Base-by-base conservation (phyloP, 2,113 vertebrate genomes). In the Malurus elegans region DNA sequence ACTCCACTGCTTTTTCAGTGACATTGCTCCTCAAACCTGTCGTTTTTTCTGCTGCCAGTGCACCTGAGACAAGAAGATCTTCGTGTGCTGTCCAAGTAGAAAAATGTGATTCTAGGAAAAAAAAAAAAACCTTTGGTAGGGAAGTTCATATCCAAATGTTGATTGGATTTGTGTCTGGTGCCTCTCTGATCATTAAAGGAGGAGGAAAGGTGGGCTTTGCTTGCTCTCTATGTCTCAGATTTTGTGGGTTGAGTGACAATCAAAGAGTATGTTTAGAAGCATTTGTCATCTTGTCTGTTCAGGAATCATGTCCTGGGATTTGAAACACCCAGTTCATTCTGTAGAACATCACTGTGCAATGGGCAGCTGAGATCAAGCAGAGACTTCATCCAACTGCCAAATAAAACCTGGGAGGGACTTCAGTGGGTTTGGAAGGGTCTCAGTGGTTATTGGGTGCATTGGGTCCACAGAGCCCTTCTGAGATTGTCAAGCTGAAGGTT, bases 171-270 rank as follows among this genome's bases (percentile, higher is more conserved):
- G 31, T 75, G 26, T 10, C 6, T 32, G 40, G 19, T 83, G 21
- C 21, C 14, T 60, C 42, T 88, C 11, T 62, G 34, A 8, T 71
- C 1, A 12, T 61, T 83, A 0, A 40, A 76, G 38, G 45, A 74
- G 42, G 38, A 81, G 60, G 50, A 32, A n/a, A 8, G 8, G 36
- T 65, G 60, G 45, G 32, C 54, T 78, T 21, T 76, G 61, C 58
- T 80, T 64, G 69, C 64, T 67, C 25, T 48, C 0, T 19, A 1
- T 1, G 0, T 34, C 66, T 57, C 60, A 17, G 6, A 57, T 67
- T 32, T 15, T 18, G 2, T 18, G 75, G 60, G 10, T 5, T 75
- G 36, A 53, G 42, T 32, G 60, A 61, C 32, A 40, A 51, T 32
- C 8, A 42, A 21, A 50, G n/a, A 8, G 8, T 51, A 3, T 28